Percentiles rank a stretch among this genome's conserved stretches.
Evolutionary conservation across 2,113 vertebrate species (phyloP).

Genomic region (Plestiodon gilberti): DNA sequence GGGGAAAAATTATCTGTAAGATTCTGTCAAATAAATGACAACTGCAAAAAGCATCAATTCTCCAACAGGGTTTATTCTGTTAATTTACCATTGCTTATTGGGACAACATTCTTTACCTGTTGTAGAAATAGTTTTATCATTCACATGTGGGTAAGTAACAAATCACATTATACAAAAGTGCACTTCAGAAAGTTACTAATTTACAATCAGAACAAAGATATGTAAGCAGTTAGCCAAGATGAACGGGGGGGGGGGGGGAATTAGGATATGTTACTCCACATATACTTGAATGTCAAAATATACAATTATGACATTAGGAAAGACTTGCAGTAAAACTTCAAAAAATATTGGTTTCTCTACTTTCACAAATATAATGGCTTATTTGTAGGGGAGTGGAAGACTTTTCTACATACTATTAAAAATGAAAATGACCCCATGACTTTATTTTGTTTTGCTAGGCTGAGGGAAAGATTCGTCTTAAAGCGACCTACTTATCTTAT

Average conservation of each 20-base stretch:
- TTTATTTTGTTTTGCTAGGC: not conserved
- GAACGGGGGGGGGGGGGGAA: not conserved
- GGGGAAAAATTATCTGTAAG: not conserved
- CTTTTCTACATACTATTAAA: conserved; percentile 6
- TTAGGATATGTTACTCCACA: conserved; percentile 1
- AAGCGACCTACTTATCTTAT: conserved; percentile 40
- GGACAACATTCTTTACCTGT: not conserved
- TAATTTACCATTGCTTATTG: not conserved
- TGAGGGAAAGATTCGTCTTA: conserved; percentile 12
- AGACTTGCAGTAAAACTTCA: not conserved
- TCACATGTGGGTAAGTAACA: not conserved
- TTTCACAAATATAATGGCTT: conserved; percentile 40
- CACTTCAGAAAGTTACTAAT: conserved; percentile 21
- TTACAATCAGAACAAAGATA: conserved; percentile 14
- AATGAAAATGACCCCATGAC: not conserved
- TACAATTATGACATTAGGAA: not conserved
- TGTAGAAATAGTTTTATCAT: conserved; percentile 24
- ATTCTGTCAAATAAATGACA: conserved; percentile 24
- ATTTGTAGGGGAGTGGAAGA: conserved; percentile 13
- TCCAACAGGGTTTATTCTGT: not conserved
- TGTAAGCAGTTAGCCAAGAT: conserved; percentile 7
- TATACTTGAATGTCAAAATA: not conserved
- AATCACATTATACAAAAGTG: not conserved
- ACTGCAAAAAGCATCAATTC: conserved; percentile 32
- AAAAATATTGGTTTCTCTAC: not conserved